A percentile compares a stretch with the other conserved stretches of the same genome.
These are phyloP conservation scores for Butorides virescens DNA, from an alignment of 2,113 vertebrate species.

Conservation along the genomic window DNA sequence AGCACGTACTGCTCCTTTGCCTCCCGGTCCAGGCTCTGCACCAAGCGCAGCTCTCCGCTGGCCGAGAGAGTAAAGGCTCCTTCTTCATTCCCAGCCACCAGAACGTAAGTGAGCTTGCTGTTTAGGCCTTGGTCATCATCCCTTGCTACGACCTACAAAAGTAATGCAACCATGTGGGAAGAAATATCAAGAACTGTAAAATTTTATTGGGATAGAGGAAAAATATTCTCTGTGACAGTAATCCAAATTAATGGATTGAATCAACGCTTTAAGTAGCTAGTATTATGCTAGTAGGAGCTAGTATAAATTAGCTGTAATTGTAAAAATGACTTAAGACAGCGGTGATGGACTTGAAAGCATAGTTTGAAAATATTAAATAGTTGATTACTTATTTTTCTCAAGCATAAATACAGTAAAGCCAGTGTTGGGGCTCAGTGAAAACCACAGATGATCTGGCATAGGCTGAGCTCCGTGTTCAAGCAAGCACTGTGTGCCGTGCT, in stretches of 20 bases:
- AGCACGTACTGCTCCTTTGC: constrained; percentile 80
- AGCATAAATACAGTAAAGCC: background rate
- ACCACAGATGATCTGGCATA: background rate
- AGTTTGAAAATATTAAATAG: background rate
- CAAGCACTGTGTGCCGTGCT: background rate
- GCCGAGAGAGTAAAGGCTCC: constrained; percentile 85
- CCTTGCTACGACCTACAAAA: constrained; percentile 87
- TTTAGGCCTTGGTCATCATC: constrained; percentile 91
- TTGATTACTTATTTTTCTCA: background rate
- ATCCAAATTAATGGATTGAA: background rate
- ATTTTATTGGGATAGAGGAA: background rate
- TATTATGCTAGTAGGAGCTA: background rate
- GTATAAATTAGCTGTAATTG: background rate
- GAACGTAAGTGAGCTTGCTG: constrained; percentile 85
- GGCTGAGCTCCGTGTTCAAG: background rate
- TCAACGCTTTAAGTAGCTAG: background rate
- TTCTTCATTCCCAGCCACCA: constrained; percentile 83
- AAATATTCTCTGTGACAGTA: background rate
- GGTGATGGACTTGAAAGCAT: background rate
- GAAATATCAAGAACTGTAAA: background rate
- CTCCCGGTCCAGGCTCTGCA: constrained; percentile 88
- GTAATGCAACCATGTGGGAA: background rate
- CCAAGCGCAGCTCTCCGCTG: constrained; percentile 85
- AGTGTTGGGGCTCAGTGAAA: background rate
- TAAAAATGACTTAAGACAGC: background rate